These are phyloP conservation scores for Littorina saxatilis DNA, from an alignment of 1,140 invertebrate genomes.

Conservation along the genomic window DNA sequence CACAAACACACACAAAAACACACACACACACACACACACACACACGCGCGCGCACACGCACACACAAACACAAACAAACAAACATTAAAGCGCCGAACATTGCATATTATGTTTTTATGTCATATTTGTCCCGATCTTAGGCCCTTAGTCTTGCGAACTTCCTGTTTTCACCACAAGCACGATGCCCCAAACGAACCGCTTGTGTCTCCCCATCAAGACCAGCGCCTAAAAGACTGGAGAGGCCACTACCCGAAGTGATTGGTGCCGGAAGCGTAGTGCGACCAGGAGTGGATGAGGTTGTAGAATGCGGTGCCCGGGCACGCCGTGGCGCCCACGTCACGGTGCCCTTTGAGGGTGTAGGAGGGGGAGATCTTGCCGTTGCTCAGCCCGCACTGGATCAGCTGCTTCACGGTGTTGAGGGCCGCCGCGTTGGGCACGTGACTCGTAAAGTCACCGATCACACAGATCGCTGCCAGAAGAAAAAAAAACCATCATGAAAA, in stretches of 20 bases:
- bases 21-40: no score
- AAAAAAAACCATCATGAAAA: background rate
- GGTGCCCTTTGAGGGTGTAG: slow-evolving; percentile 62
- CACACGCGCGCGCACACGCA: no score
- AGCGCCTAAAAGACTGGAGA: no score
- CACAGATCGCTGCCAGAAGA: slow-evolving; percentile 55
- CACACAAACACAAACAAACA: no score
- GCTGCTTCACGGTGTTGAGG: slow-evolving; percentile 49
- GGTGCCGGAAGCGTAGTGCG: slow-evolving; percentile 7
- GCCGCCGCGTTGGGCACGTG: slow-evolving; percentile 56
- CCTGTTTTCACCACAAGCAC: no score
- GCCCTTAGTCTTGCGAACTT: no score
- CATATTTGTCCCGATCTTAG: no score
- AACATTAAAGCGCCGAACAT: no score
- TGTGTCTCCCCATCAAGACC: no score
- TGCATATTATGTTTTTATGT: no score
- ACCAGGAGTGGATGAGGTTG: slow-evolving; percentile 72
- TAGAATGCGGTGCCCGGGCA: slow-evolving; percentile 70
- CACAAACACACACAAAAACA: no score
- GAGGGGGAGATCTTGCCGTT: slow-evolving; percentile 49
- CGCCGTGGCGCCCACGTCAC: slow-evolving; percentile 55
- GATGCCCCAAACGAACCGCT: no score
- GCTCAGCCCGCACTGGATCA: slow-evolving; percentile 61
- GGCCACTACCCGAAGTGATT: background rate
- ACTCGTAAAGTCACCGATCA: slow-evolving; percentile 80